phyloP scores from a whole-genome alignment of 2,113 vertebrate species.

The Pleuronectes platessa region DNA sequence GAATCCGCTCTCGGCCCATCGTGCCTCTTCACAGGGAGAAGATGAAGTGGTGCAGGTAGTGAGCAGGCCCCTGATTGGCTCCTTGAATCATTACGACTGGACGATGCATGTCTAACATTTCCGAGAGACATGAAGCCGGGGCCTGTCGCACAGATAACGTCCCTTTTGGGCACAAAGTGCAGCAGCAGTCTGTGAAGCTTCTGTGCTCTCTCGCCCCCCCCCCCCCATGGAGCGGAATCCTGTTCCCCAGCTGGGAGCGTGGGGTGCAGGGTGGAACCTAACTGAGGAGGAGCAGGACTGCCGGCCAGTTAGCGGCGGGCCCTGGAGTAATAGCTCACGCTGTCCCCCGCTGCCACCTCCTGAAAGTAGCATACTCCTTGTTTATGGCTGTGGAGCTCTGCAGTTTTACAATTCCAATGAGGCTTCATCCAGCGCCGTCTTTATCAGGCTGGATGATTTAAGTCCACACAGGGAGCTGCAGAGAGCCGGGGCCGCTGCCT shows the following conservation, averaged over 20 bases:
- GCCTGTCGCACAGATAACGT: constrained; percentile 64
- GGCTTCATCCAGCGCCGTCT: constrained; percentile 48
- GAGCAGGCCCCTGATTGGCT: constrained; percentile 52
- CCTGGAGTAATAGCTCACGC: constrained; percentile 63
- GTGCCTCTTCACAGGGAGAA: constrained; percentile 31
- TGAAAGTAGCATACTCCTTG: constrained; percentile 55
- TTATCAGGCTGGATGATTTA: constrained; percentile 69
- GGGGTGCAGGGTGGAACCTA: constrained; percentile 26
- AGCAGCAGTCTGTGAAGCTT: constrained; percentile 11
- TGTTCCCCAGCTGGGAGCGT: constrained; percentile 29
- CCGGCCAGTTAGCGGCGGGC: constrained; percentile 49
- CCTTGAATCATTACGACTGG: constrained; percentile 66
- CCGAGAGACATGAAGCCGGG: constrained; percentile 38
- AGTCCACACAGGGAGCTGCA: constrained; percentile 57
- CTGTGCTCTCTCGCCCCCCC: constrained; percentile 19
- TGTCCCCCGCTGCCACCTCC: constrained; percentile 53
- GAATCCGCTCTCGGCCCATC: constrained; percentile 26
- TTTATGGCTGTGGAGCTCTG: constrained; percentile 57
- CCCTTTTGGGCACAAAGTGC: constrained; percentile 43
- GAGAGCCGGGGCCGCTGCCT: constrained; percentile 2
- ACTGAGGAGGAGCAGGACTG: constrained; percentile 48
- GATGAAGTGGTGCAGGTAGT: constrained; percentile 53
- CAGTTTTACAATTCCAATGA: constrained; percentile 73
- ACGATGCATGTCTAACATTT: constrained; percentile 67
- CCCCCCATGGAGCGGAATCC: constrained; percentile 26